Base-by-base conservation (phyloP, 2,797 vertebrate genomes). In the Sebastes trivittatus region DNA sequence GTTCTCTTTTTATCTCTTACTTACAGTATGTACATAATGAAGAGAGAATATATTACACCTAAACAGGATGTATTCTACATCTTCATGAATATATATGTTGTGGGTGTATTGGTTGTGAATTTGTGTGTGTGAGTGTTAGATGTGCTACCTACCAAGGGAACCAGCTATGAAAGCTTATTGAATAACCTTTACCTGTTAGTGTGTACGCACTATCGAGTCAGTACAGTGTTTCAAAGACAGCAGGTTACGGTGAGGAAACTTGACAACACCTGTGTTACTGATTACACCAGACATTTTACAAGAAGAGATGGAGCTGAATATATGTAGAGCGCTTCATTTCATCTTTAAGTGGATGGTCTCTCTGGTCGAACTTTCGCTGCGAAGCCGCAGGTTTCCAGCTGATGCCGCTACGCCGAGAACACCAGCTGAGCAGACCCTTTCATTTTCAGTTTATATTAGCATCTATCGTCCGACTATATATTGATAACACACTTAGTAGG, bases 1-100 rank as follows among this genome's bases (percentile, higher is more conserved):
- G 30, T 55, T 64, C 55, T 83, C 76, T 85, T 64, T 80, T 82
- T 72, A 38, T 65, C 18, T 75, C 63, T 77, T 75, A 63, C 54
- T 63, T 52, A 6, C 16, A 71, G 5, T 54, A 38, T 70, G 64
- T 64, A 83, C 65, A 86, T 65, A 16, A 62, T 76, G 20, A 54
- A 71, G 76, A 77, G 20, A 66, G 61, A 75, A 72, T 56, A 42
- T 55, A 5, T 32, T 54, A 32, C 25, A 36, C 14, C 18, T 58
- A n/a, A 60, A 36, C 58, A 20, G 0, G 14, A 74, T 72, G 69
- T 34, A 8, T 63, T 69, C 6, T 54, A 42, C 58, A 63, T 70
- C 55, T 66, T 4, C 62, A 38, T 73, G 74, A 25, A 27, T 74
- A 55, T 52, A 64, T 34, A 29, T 61, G 34, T 52, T 78, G 59